Percentiles rank a stretch among this genome's conserved stretches.
Conservation (phyloP, 1,140 invertebrate species). For the Pantala flavescens region DNA sequence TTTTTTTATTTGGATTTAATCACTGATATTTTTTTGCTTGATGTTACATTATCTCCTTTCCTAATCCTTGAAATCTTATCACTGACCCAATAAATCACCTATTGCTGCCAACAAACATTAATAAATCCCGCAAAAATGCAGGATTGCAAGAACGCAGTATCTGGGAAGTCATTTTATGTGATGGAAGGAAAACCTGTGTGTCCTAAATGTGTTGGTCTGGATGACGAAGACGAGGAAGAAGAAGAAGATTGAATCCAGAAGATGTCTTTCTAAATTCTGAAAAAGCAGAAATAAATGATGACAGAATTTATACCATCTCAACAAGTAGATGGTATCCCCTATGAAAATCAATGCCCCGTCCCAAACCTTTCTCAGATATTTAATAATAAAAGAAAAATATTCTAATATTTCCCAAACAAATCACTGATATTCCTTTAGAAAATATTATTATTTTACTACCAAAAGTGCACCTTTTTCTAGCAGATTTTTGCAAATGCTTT, state of each 20-base stretch:
- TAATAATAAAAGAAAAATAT: not conserved
- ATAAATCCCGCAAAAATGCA: constrained; percentile 37
- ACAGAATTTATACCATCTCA: not conserved
- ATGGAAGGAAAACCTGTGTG: constrained; percentile 88
- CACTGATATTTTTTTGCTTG: too few species aligned
- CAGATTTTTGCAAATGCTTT: too few species aligned
- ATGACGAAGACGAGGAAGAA: constrained; percentile 64
- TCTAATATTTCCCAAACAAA: too few species aligned
- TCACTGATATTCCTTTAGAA: too few species aligned
- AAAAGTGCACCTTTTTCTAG: too few species aligned
- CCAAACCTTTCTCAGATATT: constrained; percentile 16
- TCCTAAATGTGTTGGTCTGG: constrained; percentile 77
- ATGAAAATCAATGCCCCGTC: constrained; percentile 13
- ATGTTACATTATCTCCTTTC: too few species aligned
- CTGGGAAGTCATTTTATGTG: constrained; percentile 90
- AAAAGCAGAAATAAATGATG: not conserved
- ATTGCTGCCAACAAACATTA: not conserved
- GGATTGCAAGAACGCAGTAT: constrained; percentile 86
- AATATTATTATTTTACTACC: too few species aligned
- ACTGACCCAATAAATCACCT: not conserved
- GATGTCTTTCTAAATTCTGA: not conserved
- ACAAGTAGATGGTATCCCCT: not conserved
- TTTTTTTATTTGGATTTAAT: too few species aligned
- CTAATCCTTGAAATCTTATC: too few species aligned
- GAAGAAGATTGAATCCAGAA: constrained; percentile 26